Base-by-base conservation (phyloP, 2,113 vertebrate species). In the Panthera tigris region DNA sequence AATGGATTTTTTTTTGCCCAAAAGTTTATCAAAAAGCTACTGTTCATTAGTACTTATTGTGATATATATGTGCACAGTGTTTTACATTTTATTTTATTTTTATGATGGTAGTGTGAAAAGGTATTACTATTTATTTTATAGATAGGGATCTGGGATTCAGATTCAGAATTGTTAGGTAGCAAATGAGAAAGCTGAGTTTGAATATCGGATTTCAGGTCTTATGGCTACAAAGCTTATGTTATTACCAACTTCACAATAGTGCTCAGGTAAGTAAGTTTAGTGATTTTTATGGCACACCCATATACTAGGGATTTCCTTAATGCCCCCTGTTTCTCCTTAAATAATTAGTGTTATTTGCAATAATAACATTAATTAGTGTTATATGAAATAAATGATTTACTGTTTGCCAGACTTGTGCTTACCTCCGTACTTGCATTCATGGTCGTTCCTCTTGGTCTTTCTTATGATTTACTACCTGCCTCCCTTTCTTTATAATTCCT, bases 51-150 rank as follows among this genome's bases (percentile, higher is more conserved):
- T 57, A 36, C 18, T 87, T 78, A 57, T 6, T 85, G 1, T 39
- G 52, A 68, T 33, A 50, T 8, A 76, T 52, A 2, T 16, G 1
- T 61, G 15, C 41, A 48, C 15, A 27, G 12, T 82, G 15, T 41
- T 93, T 78, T 41, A 4, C 33, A 76, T 29, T 68, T 55, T 84
- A 55, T 68, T 90, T 90, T 55, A 50, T 68, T 81, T 95, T 84
- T 84, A 7, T 57, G 61, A 23, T 27, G 89, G 45, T 74, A 31
- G 27, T 68, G 45, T 84, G 50, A 48, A 61, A 78, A 89, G 16
- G 7, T 74, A 61, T 10, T 61, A 16, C 29, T 61, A 31, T 81
- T 91, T 91, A 8, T 66, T 91, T 95, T 83, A 23, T 52, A 52
- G 23, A 4, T 25, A 82, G 55, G 8, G 7, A 65, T 52, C 36